A percentile compares a stretch with the other conserved stretches of the same genome.
phyloP scores from a whole-genome alignment of 37 sponge, comb jelly and placozoan species.

The Axinella damicornis region DNA sequence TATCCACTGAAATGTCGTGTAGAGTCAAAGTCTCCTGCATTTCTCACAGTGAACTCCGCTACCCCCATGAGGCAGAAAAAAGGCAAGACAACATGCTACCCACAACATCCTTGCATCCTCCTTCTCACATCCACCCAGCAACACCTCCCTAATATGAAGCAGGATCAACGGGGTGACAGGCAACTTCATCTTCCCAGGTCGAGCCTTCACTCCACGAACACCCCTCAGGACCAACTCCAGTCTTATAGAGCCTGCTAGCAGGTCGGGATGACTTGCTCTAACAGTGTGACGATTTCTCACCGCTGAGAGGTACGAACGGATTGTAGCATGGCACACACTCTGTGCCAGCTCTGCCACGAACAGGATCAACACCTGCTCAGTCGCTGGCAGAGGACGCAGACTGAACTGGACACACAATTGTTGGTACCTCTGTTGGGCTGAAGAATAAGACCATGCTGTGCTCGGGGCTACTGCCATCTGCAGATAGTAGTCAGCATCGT shows the following conservation, averaged over 20 bases:
- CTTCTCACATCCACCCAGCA: not conserved
- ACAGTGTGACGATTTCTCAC: conserved; percentile 3
- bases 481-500: conserved; percentile 12
- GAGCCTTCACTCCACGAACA: not conserved
- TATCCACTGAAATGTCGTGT: conserved; percentile 17
- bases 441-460: not conserved
- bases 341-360: conserved; percentile 9
- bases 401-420: conserved; percentile 7
- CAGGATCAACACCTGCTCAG: conserved; percentile 5
- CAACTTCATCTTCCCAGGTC: not conserved
- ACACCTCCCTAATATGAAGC: not conserved
- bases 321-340: not conserved
- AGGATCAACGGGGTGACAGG: conserved; percentile 46
- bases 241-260: not conserved
- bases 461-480: not conserved
- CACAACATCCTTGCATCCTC: conserved; percentile 5
- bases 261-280: not conserved
- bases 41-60: conserved; percentile 16
- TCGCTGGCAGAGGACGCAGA: conserved; percentile 9
- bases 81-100: conserved; percentile 30
- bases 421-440: not conserved
- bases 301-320: not conserved
- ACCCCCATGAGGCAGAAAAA: conserved; percentile 35
- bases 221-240: conserved; percentile 21
- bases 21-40: not conserved